Evolutionary conservation across 1,140 invertebrate species (phyloP).

Genomic region (Saccostrea cuccullata): DNA sequence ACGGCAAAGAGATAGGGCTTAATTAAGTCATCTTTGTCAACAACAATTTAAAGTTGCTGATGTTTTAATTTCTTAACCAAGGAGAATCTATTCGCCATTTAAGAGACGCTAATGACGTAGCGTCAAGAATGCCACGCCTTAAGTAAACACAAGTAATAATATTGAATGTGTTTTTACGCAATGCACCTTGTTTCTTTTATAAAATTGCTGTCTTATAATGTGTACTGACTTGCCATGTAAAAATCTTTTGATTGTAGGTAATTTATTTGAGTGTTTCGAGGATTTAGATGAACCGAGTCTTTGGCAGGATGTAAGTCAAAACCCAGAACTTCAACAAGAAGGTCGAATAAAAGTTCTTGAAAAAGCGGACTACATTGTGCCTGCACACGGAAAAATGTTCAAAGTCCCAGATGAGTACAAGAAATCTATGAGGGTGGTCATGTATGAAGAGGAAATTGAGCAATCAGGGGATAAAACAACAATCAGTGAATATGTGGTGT

Average conservation of each 20-base stretch:
- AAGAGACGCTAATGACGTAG: too few species aligned
- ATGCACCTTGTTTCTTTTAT: too few species aligned
- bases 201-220: too few species aligned
- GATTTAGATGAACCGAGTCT: constrained; percentile 87
- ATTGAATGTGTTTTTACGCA: too few species aligned
- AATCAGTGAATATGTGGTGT: constrained; percentile 15
- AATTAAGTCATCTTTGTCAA: too few species aligned
- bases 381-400: constrained; percentile 93
- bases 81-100: too few species aligned
- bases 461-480: background rate
- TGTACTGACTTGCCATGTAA: too few species aligned
- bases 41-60: too few species aligned
- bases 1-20: too few species aligned
- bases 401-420: constrained; percentile 66
- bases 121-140: too few species aligned
- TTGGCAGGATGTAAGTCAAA: constrained; percentile 89
- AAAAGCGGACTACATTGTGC: constrained; percentile 89
- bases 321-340: constrained; percentile 83
- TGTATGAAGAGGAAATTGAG: constrained; percentile 45
- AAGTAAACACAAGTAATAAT: too few species aligned
- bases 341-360: constrained; percentile 86
- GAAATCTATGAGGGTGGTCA: constrained; percentile 54
- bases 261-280: constrained; percentile 91
- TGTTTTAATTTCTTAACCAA: too few species aligned
- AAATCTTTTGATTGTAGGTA: constrained; percentile 80